Percentiles rank a stretch among this genome's conserved stretches.
Conservation (phyloP, 2,797 vertebrate genomes). For the Squalus acanthias region DNA sequence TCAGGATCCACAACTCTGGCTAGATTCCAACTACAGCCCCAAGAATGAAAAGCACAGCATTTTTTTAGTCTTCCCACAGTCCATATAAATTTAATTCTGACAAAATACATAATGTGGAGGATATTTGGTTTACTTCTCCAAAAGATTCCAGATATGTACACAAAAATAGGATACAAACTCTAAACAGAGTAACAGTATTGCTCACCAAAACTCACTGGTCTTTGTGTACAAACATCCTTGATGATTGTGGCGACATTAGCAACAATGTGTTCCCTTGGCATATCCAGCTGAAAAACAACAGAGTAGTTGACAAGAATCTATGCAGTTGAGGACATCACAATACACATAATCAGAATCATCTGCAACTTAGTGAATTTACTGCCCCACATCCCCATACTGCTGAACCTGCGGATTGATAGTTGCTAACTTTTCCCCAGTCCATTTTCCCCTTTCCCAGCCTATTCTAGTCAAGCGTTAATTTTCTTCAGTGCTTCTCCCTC, state of each 20-base stretch:
- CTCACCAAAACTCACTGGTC: slow-evolving; percentile 66
- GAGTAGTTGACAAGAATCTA: background rate
- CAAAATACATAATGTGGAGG: background rate
- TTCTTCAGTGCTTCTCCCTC: background rate
- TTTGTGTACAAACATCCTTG: slow-evolving; percentile 69
- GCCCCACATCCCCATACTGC: background rate
- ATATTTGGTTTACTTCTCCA: background rate
- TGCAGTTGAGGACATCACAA: background rate
- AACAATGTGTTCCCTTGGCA: slow-evolving; percentile 72
- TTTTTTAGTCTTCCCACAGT: background rate
- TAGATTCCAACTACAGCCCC: background rate
- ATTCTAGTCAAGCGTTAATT: background rate
- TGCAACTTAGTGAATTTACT: background rate
- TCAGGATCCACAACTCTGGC: background rate
- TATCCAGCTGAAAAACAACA: slow-evolving; percentile 71
- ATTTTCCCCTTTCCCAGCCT: background rate
- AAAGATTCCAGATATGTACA: background rate
- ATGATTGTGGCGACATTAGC: slow-evolving; percentile 71
- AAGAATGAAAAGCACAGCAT: background rate
- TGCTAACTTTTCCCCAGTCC: background rate
- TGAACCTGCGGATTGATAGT: background rate
- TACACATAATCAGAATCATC: background rate
- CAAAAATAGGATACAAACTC: accelerated
- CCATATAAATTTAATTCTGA: background rate
- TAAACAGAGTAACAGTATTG: background rate